Evolutionary conservation across 23 tunicate species (phyloP).

Genomic region (Halocynthia roretzi): DNA sequence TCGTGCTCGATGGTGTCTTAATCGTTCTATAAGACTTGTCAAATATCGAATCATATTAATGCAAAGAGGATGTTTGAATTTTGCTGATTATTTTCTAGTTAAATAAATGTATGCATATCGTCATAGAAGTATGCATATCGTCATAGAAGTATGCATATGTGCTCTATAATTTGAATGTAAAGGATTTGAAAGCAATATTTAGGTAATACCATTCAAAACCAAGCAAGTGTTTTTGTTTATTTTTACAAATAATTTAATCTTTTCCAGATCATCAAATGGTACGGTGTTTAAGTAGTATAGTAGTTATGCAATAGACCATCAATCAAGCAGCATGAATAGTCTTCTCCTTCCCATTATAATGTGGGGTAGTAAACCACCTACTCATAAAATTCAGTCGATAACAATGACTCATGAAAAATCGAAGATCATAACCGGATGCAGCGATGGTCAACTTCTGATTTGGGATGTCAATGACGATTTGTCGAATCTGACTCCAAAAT

Average conservation of each 20-base stretch:
- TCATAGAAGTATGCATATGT: no score
- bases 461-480: slow-evolving; percentile 35
- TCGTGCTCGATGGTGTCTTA: no score
- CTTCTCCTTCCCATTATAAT: slow-evolving; percentile 64
- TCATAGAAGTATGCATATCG: no score
- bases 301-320: not conserved
- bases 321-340: slow-evolving; percentile 16
- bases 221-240: not conserved
- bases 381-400: slow-evolving; percentile 62
- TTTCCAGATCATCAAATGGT: not conserved
- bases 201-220: no score
- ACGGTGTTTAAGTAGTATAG: not conserved
- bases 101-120: no score
- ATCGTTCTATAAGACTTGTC: no score
- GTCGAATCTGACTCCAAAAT: slow-evolving; percentile 28
- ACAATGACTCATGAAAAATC: slow-evolving; percentile 34
- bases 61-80: no score
- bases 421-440: slow-evolving; percentile 68
- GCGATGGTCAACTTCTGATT: slow-evolving; percentile 79
- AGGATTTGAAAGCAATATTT: no score
- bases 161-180: no score
- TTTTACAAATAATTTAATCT: not conserved
- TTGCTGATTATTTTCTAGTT: no score
- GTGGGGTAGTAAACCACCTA: slow-evolving; percentile 89
- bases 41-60: no score